Evolutionary conservation across 2,113 vertebrate species (phyloP), one percentile per base, ranked within the genome.

Genomic region (Petroica traversi): DNA sequence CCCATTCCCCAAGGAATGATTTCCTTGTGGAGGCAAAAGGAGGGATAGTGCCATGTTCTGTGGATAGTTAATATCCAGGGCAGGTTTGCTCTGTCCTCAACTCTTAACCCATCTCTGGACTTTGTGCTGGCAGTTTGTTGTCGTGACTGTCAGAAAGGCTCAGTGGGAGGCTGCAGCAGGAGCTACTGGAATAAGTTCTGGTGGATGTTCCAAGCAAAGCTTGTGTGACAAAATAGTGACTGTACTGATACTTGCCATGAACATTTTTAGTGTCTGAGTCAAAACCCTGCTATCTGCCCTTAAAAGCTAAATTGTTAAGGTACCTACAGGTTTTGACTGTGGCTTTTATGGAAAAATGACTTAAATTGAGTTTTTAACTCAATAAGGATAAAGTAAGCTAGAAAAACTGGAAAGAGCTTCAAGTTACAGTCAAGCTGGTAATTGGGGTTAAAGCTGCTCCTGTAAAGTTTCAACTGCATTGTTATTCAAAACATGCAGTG

Each of bases 141-240:
- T 54, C 19, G 13, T 87, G 87, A 55, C 93, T 85, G 36, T 61
- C 19, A 28, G 54, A 19, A 36, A 20, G 22, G 31, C 43, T 95
- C 63, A 25, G 84, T 89, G 89, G 82, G 89, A 91, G 84, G 80
- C 66, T 75, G 81, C 87, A 83, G 64, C 72, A 78, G 84, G 55
- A 92, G 72, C 63, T 83, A 2, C 54, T 72, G 77, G 31, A 73
- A 18, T 18, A 5, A 17, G 22, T 64, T 34, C 73, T 55, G 34
- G 64, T 64, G 9, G 26, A 72, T 82, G 74, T 78, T 85, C 54
- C 19, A 31, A 76, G 74, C 57, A 72, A 64, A 93, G 67, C 75
- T 74, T 11, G 0, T 78, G 71, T 88, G 89, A 71, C 87, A 89
- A 31, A 80, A 41, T 34, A 67, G 67, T 79, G 92, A 72, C 92